Percentiles rank a stretch among this genome's conserved stretches.
phyloP scores from a whole-genome alignment of 64 coral and sea anemone species.

The Platygyra sinensis region DNA sequence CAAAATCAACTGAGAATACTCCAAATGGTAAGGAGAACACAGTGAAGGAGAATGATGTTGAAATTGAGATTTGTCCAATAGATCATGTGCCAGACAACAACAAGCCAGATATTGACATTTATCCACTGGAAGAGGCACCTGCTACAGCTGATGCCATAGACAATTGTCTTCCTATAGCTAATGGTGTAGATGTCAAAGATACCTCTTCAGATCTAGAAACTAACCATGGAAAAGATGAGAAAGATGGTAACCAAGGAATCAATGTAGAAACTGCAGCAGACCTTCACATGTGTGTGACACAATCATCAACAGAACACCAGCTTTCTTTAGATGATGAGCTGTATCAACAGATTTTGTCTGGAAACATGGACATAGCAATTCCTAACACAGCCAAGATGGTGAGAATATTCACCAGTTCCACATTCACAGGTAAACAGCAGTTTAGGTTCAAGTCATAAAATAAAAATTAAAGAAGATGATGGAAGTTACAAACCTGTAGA shows the following conservation, averaged over 20 bases:
- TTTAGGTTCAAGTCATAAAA: not conserved
- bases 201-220: not conserved
- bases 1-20: constrained; percentile 11
- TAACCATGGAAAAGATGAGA: not conserved
- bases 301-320: not conserved
- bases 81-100: constrained; percentile 39
- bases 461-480: too few relatives aligned
- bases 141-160: constrained; percentile 18
- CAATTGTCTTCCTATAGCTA: constrained; percentile 31
- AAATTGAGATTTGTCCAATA: constrained; percentile 69
- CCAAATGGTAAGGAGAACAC: not conserved
- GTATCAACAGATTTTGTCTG: constrained; percentile 63
- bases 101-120: constrained; percentile 72
- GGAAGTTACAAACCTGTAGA: too few relatives aligned
- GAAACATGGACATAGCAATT: constrained; percentile 62
- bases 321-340: constrained; percentile 34
- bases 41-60: constrained; percentile 49
- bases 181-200: not conserved
- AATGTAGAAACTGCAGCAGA: not conserved
- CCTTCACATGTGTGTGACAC: not conserved
- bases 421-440: constrained; percentile 69
- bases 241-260: not conserved
- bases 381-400: constrained; percentile 65
- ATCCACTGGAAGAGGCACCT: constrained; percentile 49
- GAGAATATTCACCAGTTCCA: constrained; percentile 75